These are phyloP conservation scores for Euclidia mi DNA, from an alignment of 2,888 invertebrate genomes.

Conservation along the genomic window DNA sequence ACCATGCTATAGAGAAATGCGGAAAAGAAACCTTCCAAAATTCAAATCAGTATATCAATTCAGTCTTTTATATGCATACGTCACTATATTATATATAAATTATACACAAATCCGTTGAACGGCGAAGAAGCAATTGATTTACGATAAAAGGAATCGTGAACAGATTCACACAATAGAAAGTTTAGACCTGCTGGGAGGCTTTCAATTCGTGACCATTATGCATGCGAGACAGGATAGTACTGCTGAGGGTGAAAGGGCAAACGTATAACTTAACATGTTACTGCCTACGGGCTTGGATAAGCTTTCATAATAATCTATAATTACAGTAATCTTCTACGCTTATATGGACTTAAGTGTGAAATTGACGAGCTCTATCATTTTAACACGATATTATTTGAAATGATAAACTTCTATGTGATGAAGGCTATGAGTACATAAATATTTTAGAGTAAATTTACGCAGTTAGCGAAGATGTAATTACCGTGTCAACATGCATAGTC, in stretches of 20 bases:
- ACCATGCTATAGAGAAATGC: conserved; percentile 28
- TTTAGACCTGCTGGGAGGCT: conserved; percentile 48
- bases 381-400: too few species aligned
- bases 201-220: conserved; percentile 65
- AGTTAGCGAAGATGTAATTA: too few species aligned
- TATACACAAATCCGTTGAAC: conserved; percentile 13
- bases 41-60: conserved; percentile 20
- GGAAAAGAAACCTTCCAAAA: conserved; percentile 29
- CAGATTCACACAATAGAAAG: conserved; percentile 68
- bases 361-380: too few species aligned
- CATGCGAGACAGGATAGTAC: conserved; percentile 58
- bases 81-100: conserved; percentile 26
- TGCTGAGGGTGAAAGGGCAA: conserved; percentile 58
- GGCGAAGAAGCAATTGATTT: conserved; percentile 45
- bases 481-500: too few species aligned
- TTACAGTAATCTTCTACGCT: not conserved
- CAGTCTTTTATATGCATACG: conserved; percentile 29
- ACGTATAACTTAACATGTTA: conserved; percentile 28
- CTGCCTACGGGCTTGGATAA: conserved; percentile 11
- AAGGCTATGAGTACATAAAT: too few species aligned
- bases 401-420: too few species aligned
- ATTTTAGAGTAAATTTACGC: too few species aligned
- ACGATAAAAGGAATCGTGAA: conserved; percentile 59
- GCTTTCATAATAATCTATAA: conserved; percentile 10
- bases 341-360: too few species aligned